Conservation (phyloP, 64 coral and sea anemone genomes). For the Platygyra sinensis region DNA sequence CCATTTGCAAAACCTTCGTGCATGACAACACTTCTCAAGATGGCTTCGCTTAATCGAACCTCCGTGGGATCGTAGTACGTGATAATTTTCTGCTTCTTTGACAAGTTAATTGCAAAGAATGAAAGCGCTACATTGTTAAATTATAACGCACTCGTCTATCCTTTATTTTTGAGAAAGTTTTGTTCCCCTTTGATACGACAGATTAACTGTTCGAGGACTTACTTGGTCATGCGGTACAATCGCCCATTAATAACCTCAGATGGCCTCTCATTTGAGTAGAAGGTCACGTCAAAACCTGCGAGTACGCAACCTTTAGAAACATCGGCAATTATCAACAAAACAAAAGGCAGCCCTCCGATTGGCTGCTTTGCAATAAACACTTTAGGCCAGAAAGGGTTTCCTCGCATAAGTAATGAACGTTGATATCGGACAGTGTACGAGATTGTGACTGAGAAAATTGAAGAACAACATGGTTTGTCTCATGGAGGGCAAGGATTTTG, state of each 20-base stretch:
- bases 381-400: neutral
- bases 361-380: slow-evolving; percentile 33
- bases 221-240: slow-evolving; percentile 17
- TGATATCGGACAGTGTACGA: slow-evolving; percentile 35
- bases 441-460: slow-evolving; percentile 8
- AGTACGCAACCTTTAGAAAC: slow-evolving; percentile 5
- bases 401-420: slow-evolving; percentile 21
- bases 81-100: neutral
- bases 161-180: neutral
- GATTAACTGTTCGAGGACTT: slow-evolving; percentile 9
- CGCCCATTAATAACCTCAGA: slow-evolving; percentile 17
- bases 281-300: neutral
- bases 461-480: neutral
- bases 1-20: neutral
- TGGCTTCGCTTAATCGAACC: neutral
- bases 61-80: neutral
- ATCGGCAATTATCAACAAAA: slow-evolving; percentile 38
- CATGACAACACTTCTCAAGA: neutral
- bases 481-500: neutral
- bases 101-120: slow-evolving; percentile 10
- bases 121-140: neutral
- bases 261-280: neutral
- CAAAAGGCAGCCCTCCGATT: neutral
- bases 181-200: neutral
- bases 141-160: slow-evolving; percentile 1